Conservation (phyloP, 2,113 vertebrate genomes). For the Oreochromis niloticus region DNA sequence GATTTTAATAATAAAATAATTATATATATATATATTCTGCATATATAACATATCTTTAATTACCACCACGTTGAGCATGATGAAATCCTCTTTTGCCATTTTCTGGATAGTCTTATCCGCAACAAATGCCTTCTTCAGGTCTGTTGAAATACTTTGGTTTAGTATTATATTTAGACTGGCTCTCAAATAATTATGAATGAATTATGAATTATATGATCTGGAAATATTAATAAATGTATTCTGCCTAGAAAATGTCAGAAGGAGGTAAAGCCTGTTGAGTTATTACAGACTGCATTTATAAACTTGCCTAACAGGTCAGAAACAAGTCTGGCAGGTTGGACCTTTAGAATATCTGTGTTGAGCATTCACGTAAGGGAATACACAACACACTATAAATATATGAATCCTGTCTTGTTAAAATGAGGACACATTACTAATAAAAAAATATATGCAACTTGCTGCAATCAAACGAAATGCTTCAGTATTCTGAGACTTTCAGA, state of each 20-base stretch:
- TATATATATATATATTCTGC: not conserved
- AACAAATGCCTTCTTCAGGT: slow-evolving; percentile 81
- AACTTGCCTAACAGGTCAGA: not conserved
- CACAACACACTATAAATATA: not conserved
- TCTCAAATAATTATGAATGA: not conserved
- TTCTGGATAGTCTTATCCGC: slow-evolving; percentile 76
- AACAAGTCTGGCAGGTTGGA: not conserved
- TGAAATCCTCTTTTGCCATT: slow-evolving; percentile 82
- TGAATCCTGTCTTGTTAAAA: not conserved
- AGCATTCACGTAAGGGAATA: not conserved
- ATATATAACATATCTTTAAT: not conserved
- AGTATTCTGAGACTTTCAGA: not conserved
- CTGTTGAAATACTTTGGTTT: slow-evolving; percentile 55
- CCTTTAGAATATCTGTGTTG: not conserved
- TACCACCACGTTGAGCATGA: slow-evolving; percentile 89
- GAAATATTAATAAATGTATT: not conserved
- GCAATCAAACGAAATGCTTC: not conserved
- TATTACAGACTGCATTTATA: not conserved
- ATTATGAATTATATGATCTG: not conserved
- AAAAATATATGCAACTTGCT: not conserved
- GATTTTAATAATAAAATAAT: not conserved
- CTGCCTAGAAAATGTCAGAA: not conserved
- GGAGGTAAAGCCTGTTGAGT: not conserved
- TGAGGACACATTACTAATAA: not conserved
- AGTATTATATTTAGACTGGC: not conserved